phyloP scores from a whole-genome alignment of 2,113 vertebrate species.

The Corythoichthys intestinalis region DNA sequence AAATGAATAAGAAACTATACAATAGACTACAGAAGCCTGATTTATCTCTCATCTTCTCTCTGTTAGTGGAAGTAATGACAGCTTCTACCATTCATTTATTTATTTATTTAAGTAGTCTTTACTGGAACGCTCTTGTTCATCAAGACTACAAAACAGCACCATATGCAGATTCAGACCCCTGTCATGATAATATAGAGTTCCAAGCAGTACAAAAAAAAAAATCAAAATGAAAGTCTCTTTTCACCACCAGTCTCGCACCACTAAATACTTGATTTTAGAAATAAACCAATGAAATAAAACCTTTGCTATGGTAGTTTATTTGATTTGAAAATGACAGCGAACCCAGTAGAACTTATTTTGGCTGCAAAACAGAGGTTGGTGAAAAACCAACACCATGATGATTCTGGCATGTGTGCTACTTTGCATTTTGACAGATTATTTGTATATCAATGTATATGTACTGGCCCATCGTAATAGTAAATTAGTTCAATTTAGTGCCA shows the following conservation, averaged over 20 bases:
- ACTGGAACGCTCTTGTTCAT: constrained; percentile 43
- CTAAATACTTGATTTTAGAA: constrained; percentile 69
- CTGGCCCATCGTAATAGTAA: background rate
- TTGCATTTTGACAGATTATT: background rate
- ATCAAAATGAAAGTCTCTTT: constrained; percentile 53
- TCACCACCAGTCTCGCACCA: constrained; percentile 63
- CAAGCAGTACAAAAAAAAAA: constrained; percentile 57
- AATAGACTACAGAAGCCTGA: constrained; percentile 41
- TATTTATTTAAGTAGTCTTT: constrained; percentile 37
- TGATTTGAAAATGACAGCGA: constrained; percentile 56
- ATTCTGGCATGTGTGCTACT: constrained; percentile 21
- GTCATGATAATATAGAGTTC: constrained; percentile 41
- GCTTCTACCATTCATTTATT: constrained; percentile 51
- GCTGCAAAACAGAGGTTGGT: constrained; percentile 13
- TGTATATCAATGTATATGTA: background rate
- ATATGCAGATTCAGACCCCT: constrained; percentile 37
- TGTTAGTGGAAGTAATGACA: constrained; percentile 56
- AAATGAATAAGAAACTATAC: background rate
- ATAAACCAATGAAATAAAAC: background rate
- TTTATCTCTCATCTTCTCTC: constrained; percentile 34
- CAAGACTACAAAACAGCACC: constrained; percentile 49
- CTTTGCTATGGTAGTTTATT: constrained; percentile 52
- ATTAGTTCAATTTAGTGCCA: background rate
- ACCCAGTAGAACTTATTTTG: constrained; percentile 36
- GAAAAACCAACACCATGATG: background rate